phyloP scores from a whole-genome alignment of 2,797 vertebrate species.

The Malurus leucopterus region DNA sequence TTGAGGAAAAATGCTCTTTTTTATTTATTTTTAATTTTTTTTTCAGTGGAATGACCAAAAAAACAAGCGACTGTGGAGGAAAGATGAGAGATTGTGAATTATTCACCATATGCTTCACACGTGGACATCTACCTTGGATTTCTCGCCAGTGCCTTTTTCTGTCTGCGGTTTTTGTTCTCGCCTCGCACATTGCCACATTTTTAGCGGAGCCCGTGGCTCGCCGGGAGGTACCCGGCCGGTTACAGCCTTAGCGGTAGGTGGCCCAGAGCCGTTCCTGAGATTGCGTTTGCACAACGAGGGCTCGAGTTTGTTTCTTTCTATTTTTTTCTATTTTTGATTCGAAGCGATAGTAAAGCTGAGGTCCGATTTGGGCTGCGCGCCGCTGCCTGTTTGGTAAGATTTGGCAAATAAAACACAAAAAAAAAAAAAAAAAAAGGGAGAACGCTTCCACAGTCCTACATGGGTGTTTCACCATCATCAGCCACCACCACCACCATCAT shows the following conservation, averaged over 20 bases:
- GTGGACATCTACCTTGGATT: constrained; percentile 63
- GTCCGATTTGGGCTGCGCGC: constrained; percentile 74
- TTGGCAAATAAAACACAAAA: constrained; percentile 74
- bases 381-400: constrained; percentile 76
- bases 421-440: neutral
- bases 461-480: constrained; percentile 67
- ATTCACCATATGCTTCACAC: constrained; percentile 65
- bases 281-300: constrained; percentile 75
- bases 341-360: constrained; percentile 78
- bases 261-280: constrained; percentile 85
- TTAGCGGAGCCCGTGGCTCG: constrained; percentile 66
- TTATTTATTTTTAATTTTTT: neutral
- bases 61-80: constrained; percentile 69
- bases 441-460: constrained; percentile 73
- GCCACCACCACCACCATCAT: constrained; percentile 37
- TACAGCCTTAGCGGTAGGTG: constrained; percentile 68
- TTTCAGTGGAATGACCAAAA: constrained; percentile 70
- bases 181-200: constrained; percentile 41
- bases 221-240: constrained; percentile 50
- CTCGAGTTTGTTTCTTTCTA: constrained; percentile 52
- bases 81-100: constrained; percentile 67
- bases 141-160: constrained; percentile 54
- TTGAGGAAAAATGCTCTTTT: constrained; percentile 18
- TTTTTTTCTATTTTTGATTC: constrained; percentile 40
- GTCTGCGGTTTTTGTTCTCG: constrained; percentile 41